Percentiles rank a stretch among this genome's conserved stretches.
phyloP scores from a whole-genome alignment of 2,888 invertebrate genomes.

The Tuta absoluta region DNA sequence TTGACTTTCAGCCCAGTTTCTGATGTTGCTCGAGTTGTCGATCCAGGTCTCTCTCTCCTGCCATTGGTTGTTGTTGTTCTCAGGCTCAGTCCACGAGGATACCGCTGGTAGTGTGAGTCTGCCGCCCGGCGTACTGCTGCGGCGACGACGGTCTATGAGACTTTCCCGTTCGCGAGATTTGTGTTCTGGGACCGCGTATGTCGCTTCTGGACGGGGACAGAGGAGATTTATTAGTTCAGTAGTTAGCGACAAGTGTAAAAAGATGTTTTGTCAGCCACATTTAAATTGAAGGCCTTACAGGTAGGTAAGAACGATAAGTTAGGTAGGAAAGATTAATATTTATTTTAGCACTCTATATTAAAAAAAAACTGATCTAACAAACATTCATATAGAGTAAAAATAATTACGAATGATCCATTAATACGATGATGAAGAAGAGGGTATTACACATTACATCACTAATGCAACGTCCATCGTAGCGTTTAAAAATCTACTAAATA shows the following conservation, averaged over 20 bases:
- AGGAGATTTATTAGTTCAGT: no score
- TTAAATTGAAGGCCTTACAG: neutral
- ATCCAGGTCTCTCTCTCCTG: constrained; percentile 66
- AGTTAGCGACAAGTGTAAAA: neutral
- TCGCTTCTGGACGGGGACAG: constrained; percentile 58
- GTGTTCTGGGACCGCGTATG: constrained; percentile 73
- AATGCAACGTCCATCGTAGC: no score
- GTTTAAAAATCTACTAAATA: no score
- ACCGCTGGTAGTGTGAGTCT: constrained; percentile 62
- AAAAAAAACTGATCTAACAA: no score
- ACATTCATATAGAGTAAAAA: no score
- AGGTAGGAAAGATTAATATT: no score
- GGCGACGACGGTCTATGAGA: constrained; percentile 64
- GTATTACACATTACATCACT: no score
- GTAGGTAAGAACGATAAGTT: neutral
- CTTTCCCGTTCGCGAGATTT: constrained; percentile 65
- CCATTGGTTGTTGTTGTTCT: constrained; percentile 45
- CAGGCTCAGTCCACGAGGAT: constrained; percentile 48
- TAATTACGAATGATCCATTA: no score
- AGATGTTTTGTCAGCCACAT: neutral
- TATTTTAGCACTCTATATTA: no score
- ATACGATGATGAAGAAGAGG: no score
- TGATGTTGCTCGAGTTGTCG: constrained; percentile 50
- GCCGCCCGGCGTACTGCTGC: constrained; percentile 69
- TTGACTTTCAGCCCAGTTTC: constrained; percentile 68